Evolutionary conservation across 2,888 invertebrate species (phyloP), one percentile per base, ranked within the genome.

Genomic region (Omphaloscelis lunosa): DNA sequence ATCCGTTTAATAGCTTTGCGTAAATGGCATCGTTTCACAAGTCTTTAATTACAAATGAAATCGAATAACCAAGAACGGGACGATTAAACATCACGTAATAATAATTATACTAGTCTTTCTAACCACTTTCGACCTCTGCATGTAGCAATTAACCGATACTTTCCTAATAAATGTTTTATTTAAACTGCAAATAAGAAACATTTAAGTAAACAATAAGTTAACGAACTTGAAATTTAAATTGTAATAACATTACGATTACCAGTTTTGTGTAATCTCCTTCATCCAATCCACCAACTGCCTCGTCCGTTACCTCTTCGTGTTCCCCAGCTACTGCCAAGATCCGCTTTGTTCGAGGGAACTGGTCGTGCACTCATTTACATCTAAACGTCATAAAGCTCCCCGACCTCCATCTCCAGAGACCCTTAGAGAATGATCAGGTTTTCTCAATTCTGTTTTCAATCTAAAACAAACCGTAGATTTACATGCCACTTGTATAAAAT

Each of bases 1-100:
- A 90, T 86, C 85, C 88, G 83, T 76, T 89, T 89, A 90, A 89
- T 89, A 87, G 87, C 84, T 89, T 91, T 91, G 88, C 91, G 89
- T 90, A 90, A 93, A 91, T 74, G 78, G 75, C 79, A 75, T 68
- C 75, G 80, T 83, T 87, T 83, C 83, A 86, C 78, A 85, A 90
- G 82, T 87, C 84, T 86, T 88, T 90, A 89, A 90, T 90, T 90
- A 88, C 86, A 77, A 84, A 89, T 85, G 87, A 88, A 90, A 88
- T 89, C 86, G 84, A 86, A 84, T 89, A 83, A 77, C 39, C 68
- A 75, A 77, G 74, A 86, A 78, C 75, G 77, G 45, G 74, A 70
- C 77, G 69, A 85, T 88, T 82, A 85, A 77, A 79, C 41, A 79
- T 80, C 77, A 86, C 83, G 79, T 83, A 79, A 85, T 80, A 83